phyloP scores from a whole-genome alignment of 2,888 invertebrate genomes.

The Epiperipatus broadwayi region DNA sequence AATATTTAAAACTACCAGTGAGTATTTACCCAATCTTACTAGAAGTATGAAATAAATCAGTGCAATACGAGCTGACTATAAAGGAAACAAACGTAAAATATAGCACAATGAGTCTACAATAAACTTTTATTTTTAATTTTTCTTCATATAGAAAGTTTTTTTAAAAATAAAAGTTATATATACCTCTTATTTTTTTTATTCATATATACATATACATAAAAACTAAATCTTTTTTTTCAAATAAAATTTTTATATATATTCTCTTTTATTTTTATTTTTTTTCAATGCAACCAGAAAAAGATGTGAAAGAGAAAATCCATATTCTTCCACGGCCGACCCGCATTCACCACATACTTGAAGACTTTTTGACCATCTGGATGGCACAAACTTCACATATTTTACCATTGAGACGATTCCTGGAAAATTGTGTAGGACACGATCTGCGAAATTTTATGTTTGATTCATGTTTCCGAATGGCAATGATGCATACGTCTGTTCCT shows the following conservation, averaged over 20 bases:
- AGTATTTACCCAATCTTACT: too few species aligned
- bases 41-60: too few species aligned
- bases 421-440: constrained; percentile 22
- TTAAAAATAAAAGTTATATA: too few species aligned
- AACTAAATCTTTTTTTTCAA: neutral
- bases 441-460: constrained; percentile 24
- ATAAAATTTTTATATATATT: constrained; percentile 11
- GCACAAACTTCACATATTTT: constrained; percentile 26
- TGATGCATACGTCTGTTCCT: constrained; percentile 16
- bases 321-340: constrained; percentile 25
- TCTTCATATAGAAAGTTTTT: too few species aligned
- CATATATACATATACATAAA: too few species aligned
- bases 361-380: constrained; percentile 30
- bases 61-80: too few species aligned
- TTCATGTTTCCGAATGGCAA: constrained; percentile 24
- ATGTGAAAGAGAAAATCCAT: neutral
- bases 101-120: too few species aligned
- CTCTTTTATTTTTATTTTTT: constrained; percentile 8
- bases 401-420: constrained; percentile 26
- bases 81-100: too few species aligned
- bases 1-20: too few species aligned
- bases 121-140: too few species aligned
- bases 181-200: too few species aligned
- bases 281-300: constrained; percentile 14
- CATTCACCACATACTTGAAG: constrained; percentile 31